Evolutionary conservation across 2,797 vertebrate species (phyloP).

Genomic region (Melanotaenia nigrans): DNA sequence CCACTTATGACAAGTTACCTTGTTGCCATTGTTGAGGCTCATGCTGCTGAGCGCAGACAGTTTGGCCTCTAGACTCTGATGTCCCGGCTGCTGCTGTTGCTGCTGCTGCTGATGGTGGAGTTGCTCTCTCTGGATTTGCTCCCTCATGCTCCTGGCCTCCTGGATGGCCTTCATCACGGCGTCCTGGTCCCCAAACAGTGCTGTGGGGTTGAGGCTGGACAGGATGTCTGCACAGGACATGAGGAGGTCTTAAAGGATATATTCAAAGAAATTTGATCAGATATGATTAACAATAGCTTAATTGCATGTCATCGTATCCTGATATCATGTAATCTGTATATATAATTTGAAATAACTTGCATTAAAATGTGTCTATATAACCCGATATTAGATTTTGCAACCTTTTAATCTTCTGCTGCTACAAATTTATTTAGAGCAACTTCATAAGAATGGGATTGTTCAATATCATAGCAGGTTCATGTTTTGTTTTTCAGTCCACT

Average conservation of each 20-base stretch:
- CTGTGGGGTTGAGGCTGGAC: constrained; percentile 97
- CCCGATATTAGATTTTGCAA: neutral
- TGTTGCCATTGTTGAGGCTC: constrained; percentile 95
- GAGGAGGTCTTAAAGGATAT: neutral
- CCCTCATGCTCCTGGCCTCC: constrained; percentile 96
- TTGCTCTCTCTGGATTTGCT: constrained; percentile 96
- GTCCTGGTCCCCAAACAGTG: constrained; percentile 98
- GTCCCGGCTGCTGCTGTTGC: constrained; percentile 82
- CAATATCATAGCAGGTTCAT: neutral
- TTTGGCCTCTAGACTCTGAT: constrained; percentile 89
- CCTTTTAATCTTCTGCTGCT: neutral
- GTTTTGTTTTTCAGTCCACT: constrained; percentile 41
- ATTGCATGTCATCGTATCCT: neutral
- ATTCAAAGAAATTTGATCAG: neutral
- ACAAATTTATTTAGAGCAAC: neutral
- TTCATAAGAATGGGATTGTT: neutral
- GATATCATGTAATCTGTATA: neutral
- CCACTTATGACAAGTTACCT: constrained; percentile 82
- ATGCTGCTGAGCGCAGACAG: constrained; percentile 90
- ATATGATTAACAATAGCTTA: neutral
- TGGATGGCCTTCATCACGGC: constrained; percentile 99
- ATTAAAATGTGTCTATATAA: neutral
- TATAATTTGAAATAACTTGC: neutral
- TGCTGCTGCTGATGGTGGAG: constrained; percentile 88
- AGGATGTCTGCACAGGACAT: constrained; percentile 88